phyloP scores from a whole-genome alignment of 2,888 invertebrate genomes.

The Nymphalis c-album region DNA sequence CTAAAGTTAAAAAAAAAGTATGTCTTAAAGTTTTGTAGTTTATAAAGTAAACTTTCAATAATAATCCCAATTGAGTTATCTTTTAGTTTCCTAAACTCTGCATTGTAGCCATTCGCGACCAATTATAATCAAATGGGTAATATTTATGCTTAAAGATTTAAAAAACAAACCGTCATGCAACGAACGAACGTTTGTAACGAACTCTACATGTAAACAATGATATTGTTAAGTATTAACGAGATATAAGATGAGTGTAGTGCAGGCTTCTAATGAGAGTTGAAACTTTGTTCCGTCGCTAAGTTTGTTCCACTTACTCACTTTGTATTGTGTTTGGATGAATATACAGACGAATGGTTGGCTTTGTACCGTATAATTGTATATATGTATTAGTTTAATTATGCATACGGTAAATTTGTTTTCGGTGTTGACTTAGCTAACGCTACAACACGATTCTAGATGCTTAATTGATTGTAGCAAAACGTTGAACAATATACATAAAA shows the following conservation, averaged over 20 bases:
- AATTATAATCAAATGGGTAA: too few relatives aligned
- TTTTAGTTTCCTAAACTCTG: too few relatives aligned
- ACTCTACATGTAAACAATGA: neutral
- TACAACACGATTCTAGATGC: neutral
- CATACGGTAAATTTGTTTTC: neutral
- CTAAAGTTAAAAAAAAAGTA: too few relatives aligned
- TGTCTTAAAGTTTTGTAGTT: too few relatives aligned
- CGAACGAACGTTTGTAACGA: too few relatives aligned
- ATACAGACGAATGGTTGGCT: constrained; percentile 19
- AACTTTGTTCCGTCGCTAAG: constrained; percentile 18
- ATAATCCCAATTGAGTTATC: too few relatives aligned
- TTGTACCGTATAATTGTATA: constrained; percentile 14
- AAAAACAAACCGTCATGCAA: neutral
- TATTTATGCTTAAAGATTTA: too few relatives aligned
- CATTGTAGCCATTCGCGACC: too few relatives aligned
- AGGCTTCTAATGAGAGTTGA: constrained; percentile 22
- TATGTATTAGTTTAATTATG: constrained; percentile 9
- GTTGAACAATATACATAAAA: too few relatives aligned
- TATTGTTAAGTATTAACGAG: constrained; percentile 16
- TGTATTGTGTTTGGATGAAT: constrained; percentile 13
- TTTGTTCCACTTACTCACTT: constrained; percentile 23
- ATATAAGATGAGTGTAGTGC: constrained; percentile 19
- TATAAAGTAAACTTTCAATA: too few relatives aligned
- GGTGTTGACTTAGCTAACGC: neutral
- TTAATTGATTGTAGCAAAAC: neutral